Percentiles rank a stretch among this genome's conserved stretches.
Evolutionary conservation across 2,888 invertebrate genomes (phyloP).

Genomic region (Rapana venosa): DNA sequence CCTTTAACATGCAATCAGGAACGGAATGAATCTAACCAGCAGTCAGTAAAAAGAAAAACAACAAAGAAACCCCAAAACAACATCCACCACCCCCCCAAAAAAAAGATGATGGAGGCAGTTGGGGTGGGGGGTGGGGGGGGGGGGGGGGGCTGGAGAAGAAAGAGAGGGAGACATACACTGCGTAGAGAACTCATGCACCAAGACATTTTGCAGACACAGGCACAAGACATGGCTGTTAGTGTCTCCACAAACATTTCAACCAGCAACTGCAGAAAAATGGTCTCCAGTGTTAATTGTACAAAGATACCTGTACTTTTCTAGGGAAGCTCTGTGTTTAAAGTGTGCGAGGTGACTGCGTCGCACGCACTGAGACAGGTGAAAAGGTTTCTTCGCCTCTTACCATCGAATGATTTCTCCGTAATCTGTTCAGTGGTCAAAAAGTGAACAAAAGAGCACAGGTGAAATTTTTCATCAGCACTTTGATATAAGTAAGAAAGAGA

Average conservation of each 20-base stretch:
- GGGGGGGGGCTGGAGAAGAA: too few species aligned
- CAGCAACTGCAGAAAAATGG: not conserved
- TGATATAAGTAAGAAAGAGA: too few species aligned
- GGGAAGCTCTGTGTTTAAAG: not conserved
- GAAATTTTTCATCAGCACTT: not conserved
- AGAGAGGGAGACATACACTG: too few species aligned
- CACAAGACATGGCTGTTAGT: not conserved
- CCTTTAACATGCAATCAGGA: too few species aligned
- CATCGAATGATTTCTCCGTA: slow-evolving; percentile 33
- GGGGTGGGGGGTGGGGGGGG: too few species aligned
- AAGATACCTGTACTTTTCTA: not conserved
- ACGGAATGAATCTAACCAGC: too few species aligned
- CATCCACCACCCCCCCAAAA: too few species aligned
- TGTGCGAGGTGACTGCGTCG: not conserved
- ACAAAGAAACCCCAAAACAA: too few species aligned
- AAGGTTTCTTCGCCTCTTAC: not conserved
- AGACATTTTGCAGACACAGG: not conserved
- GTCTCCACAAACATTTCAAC: not conserved
- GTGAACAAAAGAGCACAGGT: not conserved
- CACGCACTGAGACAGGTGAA: not conserved
- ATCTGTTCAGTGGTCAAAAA: slow-evolving; percentile 23
- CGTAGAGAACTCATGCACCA: not conserved
- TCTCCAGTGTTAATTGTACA: not conserved
- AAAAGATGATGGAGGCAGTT: too few species aligned
- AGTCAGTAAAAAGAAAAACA: too few species aligned